Conservation (phyloP, 1,140 invertebrate genomes). For the Drosophila funebris region DNA sequence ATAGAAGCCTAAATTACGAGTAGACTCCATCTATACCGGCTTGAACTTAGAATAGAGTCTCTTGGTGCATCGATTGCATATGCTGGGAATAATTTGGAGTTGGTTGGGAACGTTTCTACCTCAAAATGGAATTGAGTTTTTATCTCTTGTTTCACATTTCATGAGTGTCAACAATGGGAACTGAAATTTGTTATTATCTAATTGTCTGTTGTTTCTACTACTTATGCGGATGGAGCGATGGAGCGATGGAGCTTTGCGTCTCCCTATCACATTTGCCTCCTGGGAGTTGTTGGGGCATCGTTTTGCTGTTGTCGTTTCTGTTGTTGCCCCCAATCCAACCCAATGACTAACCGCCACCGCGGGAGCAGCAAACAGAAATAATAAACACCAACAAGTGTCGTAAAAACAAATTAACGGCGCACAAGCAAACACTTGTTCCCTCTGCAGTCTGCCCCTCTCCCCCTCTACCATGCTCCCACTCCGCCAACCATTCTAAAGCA, state of each 20-base stretch:
- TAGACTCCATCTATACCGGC: too few species aligned
- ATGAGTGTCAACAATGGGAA: constrained; percentile 39
- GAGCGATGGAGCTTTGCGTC: too few species aligned
- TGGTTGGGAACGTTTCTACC: neutral
- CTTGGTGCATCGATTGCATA: neutral
- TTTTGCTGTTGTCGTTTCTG: neutral
- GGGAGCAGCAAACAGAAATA: constrained; percentile 59
- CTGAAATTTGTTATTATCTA: constrained; percentile 53
- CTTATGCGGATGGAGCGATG: constrained; percentile 9
- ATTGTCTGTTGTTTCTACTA: constrained; percentile 37
- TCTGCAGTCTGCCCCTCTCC: neutral
- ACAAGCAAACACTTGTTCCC: constrained; percentile 56
- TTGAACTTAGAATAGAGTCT: neutral
- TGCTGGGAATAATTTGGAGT: neutral
- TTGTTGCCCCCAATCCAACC: neutral
- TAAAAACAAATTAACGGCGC: constrained; percentile 66
- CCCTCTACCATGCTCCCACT: neutral
- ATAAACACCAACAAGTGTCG: constrained; percentile 66
- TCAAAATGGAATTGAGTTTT: constrained; percentile 19
- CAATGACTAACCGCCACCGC: constrained; percentile 46
- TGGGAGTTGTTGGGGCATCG: constrained; percentile 14
- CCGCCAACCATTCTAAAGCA: neutral
- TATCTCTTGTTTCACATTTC: constrained; percentile 26
- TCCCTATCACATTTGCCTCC: constrained; percentile 16
- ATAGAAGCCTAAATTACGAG: neutral